A percentile compares a stretch with the other conserved stretches of the same genome.
Conservation (phyloP, 37 sponge, comb jelly and placozoan species). For the Crambe crambe region DNA sequence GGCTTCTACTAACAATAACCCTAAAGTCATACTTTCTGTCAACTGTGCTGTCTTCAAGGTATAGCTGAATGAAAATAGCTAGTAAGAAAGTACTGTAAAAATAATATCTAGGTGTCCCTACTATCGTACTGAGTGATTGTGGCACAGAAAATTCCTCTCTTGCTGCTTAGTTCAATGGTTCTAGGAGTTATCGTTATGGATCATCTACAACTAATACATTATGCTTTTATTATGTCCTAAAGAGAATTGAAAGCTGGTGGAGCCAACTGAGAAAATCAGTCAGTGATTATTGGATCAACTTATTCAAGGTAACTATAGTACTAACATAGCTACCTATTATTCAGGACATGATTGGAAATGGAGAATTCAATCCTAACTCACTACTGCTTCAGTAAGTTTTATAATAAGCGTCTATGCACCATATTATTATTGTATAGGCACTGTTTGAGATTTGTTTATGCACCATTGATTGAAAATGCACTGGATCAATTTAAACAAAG, state of each 20-base stretch:
- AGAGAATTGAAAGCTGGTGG: no score
- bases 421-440: slow-evolving; percentile 17
- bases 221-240: not conserved
- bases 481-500: slow-evolving; percentile 32
- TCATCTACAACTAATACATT: no score
- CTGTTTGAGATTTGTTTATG: slow-evolving; percentile 6
- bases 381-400: slow-evolving; percentile 3
- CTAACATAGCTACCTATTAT: not conserved
- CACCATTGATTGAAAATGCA: slow-evolving; percentile 6
- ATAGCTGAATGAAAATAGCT: not conserved
- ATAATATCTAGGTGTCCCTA: no score
- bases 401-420: not conserved
- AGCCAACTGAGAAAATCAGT: not conserved
- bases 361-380: slow-evolving; percentile 20
- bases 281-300: slow-evolving; percentile 25
- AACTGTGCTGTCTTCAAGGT: not conserved
- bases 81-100: no score
- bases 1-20: slow-evolving; percentile 43
- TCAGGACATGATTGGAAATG: slow-evolving; percentile 22
- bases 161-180: no score
- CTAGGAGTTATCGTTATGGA: no score
- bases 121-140: no score
- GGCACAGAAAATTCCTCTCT: no score
- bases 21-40: slow-evolving; percentile 15
- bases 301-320: slow-evolving; percentile 4